Evolutionary conservation across 1,140 invertebrate species (phyloP), one percentile per base, ranked within the genome.

Genomic region (Drosophila nebulosa): DNA sequence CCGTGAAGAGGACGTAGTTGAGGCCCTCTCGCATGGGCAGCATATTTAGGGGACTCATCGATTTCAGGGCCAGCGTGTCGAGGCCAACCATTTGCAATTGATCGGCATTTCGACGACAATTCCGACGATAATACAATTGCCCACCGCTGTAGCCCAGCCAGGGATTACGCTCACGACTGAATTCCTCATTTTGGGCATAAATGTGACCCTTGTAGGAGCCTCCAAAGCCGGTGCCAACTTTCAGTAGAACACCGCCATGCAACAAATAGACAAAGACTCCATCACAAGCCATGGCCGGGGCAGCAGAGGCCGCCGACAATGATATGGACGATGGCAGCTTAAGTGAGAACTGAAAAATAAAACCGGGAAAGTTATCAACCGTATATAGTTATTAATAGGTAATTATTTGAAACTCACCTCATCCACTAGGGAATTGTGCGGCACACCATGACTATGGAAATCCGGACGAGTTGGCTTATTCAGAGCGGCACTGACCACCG

Each of bases 161-260:
- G 56, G 96, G 96, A 70, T 92, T 94, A 80, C 94, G 93, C 65
- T 96, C 95, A 62, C 93, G 93, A 21, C 94, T 93, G 91, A 96
- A 96, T 90, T 97, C 95, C 42, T 95, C 93, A 91, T 96, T 96
- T 79, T 95, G 94, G 66, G 94, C 92, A 91, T 98, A 97, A 35
- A 98, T 92, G 91, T 97, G 96, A 26, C 97, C 97, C 92, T 96
- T 96, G 67, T 97, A 94, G 9, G 97, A 98, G 73, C 96, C 96
- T 36, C 96, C 95, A 92, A 97, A 98, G 16, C 98, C 98, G 72
- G 97, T 97, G 5, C 98, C 98, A 76, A 99, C 95, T 93, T 99
- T 98, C 30, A 96, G 93, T 51, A 98, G 92, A 6, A 97, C 95
- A 81, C 94, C 95, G 0, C 95, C 94, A 78, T 94, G 95, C 84